Conservation (phyloP, 2,113 vertebrate genomes). For the Xiphophorus couchianus region DNA sequence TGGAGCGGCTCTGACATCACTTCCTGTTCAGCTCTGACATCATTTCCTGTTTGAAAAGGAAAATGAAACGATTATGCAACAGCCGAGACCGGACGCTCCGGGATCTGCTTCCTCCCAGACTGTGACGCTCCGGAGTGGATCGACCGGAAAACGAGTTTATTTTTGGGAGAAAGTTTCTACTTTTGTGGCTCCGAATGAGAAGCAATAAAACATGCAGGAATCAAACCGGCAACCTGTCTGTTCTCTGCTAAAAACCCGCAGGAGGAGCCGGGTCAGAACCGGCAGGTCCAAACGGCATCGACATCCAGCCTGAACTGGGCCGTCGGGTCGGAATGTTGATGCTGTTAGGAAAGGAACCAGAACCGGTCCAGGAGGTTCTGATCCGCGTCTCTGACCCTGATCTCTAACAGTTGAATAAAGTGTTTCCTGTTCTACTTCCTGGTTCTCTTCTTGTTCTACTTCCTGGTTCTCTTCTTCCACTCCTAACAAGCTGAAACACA, state of each 20-base stretch:
- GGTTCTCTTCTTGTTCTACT: constrained; percentile 60
- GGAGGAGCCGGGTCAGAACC: no score
- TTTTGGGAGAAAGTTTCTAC: constrained; percentile 50
- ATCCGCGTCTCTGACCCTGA: constrained; percentile 57
- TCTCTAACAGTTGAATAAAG: constrained; percentile 83
- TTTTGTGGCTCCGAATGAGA: constrained; percentile 14
- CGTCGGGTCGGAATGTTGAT: neutral
- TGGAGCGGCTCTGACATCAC: no score
- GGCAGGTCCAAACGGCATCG: no score
- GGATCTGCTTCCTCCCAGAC: no score
- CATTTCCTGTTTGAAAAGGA: constrained; percentile 14
- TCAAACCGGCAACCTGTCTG: neutral
- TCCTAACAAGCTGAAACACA: no score
- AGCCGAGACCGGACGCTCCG: constrained; percentile 4
- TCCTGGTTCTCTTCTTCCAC: constrained; percentile 1
- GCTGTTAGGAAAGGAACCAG: neutral
- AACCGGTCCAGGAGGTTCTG: neutral
- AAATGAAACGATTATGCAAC: constrained; percentile 62
- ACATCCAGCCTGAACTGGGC: no score
- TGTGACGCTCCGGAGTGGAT: no score
- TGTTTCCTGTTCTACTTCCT: constrained; percentile 64
- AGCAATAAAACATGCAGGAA: constrained; percentile 48
- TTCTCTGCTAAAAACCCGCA: no score
- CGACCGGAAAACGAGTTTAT: constrained; percentile 14
- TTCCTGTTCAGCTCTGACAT: no score